Percentiles rank a stretch among this genome's conserved stretches.
phyloP scores from a whole-genome alignment of 1,140 invertebrate species.

The Drosophila malerkotliana region DNA sequence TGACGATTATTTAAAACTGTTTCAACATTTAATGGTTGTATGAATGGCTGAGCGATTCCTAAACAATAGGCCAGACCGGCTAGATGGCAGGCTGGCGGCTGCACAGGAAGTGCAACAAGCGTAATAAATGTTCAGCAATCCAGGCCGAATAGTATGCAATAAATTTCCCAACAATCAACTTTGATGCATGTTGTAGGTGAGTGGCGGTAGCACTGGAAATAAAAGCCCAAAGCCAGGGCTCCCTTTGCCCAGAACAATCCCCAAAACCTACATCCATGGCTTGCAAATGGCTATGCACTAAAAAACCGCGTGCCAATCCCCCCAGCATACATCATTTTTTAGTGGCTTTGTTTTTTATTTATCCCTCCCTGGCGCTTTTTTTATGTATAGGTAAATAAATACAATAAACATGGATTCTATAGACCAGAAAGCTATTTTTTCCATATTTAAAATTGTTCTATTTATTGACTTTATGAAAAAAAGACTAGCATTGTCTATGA shows the following conservation, averaged over 20 bases:
- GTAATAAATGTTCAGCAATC: slow-evolving; percentile 76
- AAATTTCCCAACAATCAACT: slow-evolving; percentile 82
- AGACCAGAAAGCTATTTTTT: slow-evolving; percentile 4
- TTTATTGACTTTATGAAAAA: not conserved
- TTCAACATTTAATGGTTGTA: slow-evolving; percentile 69
- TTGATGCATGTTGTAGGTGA: slow-evolving; percentile 78
- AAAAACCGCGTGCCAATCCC: slow-evolving; percentile 65
- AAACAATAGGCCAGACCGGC: slow-evolving; percentile 49
- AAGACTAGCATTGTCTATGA: not conserved
- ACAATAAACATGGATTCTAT: slow-evolving; percentile 32
- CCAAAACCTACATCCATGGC: slow-evolving; percentile 22
- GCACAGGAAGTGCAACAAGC: slow-evolving; percentile 70
- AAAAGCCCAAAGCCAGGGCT: slow-evolving; percentile 14
- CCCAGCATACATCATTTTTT: slow-evolving; percentile 69
- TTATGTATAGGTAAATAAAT: slow-evolving; percentile 23
- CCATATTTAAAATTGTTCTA: too few species aligned
- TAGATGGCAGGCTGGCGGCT: slow-evolving; percentile 12
- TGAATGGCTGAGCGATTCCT: slow-evolving; percentile 71
- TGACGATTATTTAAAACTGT: slow-evolving; percentile 55
- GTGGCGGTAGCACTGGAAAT: slow-evolving; percentile 29
- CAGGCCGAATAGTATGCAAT: slow-evolving; percentile 78
- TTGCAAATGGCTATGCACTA: slow-evolving; percentile 51
- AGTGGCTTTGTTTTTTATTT: slow-evolving; percentile 39
- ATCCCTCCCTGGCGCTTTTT: not conserved
- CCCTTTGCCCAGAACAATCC: slow-evolving; percentile 19